Percentiles rank a stretch among this genome's conserved stretches.
phyloP scores from a whole-genome alignment of 1,140 invertebrate species.

The Danaus plexippus region DNA sequence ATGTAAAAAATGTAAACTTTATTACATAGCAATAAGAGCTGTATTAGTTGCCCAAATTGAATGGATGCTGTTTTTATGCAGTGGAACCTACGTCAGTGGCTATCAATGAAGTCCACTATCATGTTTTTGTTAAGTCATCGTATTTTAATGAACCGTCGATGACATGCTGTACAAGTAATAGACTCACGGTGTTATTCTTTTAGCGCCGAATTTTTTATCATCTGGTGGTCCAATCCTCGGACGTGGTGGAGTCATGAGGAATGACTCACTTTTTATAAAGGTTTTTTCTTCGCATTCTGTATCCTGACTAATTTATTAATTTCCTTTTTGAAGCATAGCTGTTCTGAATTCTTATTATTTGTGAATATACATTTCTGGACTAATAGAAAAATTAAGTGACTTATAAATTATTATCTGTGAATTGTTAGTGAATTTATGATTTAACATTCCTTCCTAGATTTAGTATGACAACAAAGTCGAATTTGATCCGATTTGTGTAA shows the following conservation, averaged over 20 bases:
- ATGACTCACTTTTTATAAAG: slow-evolving; percentile 26
- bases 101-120: slow-evolving; percentile 70
- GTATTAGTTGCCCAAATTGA: slow-evolving; percentile 24
- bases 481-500: slow-evolving; percentile 9
- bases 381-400: no score
- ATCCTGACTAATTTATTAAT: slow-evolving; percentile 19
- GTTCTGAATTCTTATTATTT: no score
- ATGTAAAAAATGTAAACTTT: slow-evolving; percentile 31
- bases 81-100: slow-evolving; percentile 60
- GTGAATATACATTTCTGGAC: no score
- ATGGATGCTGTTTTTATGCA: slow-evolving; percentile 52
- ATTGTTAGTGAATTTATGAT: no score
- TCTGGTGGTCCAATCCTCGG: slow-evolving; percentile 35
- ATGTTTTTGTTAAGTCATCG: slow-evolving; percentile 69
- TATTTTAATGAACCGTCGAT: slow-evolving; percentile 70
- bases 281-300: slow-evolving; percentile 43
- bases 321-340: not conserved
- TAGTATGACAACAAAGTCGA: no score
- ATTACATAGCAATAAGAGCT: slow-evolving; percentile 25
- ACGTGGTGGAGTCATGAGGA: slow-evolving; percentile 36
- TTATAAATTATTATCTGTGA: no score
- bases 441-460: no score
- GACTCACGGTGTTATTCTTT: slow-evolving; percentile 65
- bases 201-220: slow-evolving; percentile 64
- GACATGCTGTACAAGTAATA: slow-evolving; percentile 69